phyloP scores from a whole-genome alignment of 2,113 vertebrate genomes.

The Brienomyrus longianalis region DNA sequence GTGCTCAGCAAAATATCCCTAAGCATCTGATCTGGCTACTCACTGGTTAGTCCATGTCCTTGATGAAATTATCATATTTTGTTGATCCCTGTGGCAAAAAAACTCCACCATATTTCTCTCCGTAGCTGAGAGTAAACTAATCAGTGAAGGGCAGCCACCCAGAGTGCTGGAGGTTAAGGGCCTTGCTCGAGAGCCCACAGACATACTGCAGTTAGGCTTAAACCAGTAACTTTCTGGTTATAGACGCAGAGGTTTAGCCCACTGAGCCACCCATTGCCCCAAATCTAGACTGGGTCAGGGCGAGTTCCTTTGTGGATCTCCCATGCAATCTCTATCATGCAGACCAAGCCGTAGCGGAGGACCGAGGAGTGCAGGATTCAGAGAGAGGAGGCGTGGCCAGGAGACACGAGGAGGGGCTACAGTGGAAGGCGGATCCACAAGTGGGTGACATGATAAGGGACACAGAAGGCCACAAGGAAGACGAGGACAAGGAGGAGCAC shows the following conservation, averaged over 20 bases:
- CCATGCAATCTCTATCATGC: slow-evolving; percentile 30
- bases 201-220: too few relatives aligned
- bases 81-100: background rate
- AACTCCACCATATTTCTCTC: background rate
- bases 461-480: background rate
- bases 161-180: too few relatives aligned
- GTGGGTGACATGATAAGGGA: slow-evolving; percentile 39
- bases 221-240: too few relatives aligned
- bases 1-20: background rate
- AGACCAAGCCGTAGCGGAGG: slow-evolving; percentile 59
- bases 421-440: slow-evolving; percentile 26
- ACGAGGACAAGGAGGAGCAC: slow-evolving; percentile 15
- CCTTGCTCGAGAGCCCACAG: too few relatives aligned
- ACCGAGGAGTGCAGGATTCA: slow-evolving; percentile 40
- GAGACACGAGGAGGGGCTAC: slow-evolving; percentile 6
- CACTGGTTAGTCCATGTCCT: background rate
- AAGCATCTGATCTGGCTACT: background rate
- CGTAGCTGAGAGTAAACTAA: background rate
- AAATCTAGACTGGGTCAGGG: background rate
- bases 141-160: background rate
- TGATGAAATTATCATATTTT: background rate
- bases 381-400: slow-evolving; percentile 28
- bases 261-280: too few relatives aligned
- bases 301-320: background rate
- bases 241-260: too few relatives aligned